Evolutionary conservation across 1,140 invertebrate species (phyloP).

Genomic region (Brachionus calyciflorus): DNA sequence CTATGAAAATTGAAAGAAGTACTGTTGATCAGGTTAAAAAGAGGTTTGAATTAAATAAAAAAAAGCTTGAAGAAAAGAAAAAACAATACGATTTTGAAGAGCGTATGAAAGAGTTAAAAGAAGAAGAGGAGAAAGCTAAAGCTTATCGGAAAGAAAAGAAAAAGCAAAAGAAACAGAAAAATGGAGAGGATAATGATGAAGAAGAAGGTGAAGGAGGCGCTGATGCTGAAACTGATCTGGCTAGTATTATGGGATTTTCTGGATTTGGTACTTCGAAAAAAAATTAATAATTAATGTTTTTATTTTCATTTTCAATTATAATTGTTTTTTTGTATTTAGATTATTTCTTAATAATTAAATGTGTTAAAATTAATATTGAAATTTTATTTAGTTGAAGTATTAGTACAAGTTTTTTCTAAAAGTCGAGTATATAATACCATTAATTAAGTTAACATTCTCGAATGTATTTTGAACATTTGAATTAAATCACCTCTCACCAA

Average conservation of each 20-base stretch:
- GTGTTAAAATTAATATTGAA: too few relatives aligned
- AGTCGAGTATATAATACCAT: too few relatives aligned
- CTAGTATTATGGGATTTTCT: conserved; percentile 93
- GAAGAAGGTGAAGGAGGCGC: conserved; percentile 59
- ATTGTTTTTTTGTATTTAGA: not conserved
- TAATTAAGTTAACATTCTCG: too few relatives aligned
- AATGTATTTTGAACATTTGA: too few relatives aligned
- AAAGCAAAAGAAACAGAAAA: conserved; percentile 82
- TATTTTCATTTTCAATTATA: not conserved
- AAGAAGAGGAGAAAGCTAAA: conserved; percentile 92
- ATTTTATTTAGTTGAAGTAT: too few relatives aligned
- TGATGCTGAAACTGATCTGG: conserved; percentile 71
- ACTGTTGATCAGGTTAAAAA: conserved; percentile 91
- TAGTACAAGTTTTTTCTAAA: too few relatives aligned
- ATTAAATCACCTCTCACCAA: too few relatives aligned
- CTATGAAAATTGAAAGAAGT: conserved; percentile 95
- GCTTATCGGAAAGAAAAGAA: conserved; percentile 84
- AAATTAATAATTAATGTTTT: conserved; percentile 10
- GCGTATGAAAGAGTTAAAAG: conserved; percentile 83
- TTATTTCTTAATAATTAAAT: too few relatives aligned
- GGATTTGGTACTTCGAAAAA: conserved; percentile 71
- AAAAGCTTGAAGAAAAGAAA: conserved; percentile 89
- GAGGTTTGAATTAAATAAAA: conserved; percentile 86
- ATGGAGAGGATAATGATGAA: conserved; percentile 65
- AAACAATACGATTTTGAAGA: conserved; percentile 92